Percentiles rank a stretch among this genome's conserved stretches.
Evolutionary conservation across 2,113 vertebrate genomes (phyloP).

Genomic region (Pholis gunnellus): DNA sequence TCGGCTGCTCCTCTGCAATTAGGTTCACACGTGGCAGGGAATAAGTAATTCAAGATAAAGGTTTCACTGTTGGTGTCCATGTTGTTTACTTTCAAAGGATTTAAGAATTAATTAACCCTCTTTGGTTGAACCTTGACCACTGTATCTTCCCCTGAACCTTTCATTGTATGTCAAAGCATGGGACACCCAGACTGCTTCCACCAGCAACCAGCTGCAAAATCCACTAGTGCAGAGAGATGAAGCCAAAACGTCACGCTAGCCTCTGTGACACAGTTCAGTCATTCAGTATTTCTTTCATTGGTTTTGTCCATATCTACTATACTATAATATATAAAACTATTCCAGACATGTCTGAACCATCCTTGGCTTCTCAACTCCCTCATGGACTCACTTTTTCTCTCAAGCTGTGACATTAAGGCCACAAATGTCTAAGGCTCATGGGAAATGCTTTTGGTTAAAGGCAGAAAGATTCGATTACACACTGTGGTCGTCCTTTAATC

Average conservation of each 20-base stretch:
- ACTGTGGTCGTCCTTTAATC: too few species aligned
- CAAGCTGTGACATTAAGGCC: neutral
- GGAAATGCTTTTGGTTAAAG: neutral
- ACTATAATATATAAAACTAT: too few species aligned
- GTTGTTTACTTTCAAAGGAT: neutral
- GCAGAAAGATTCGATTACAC: too few species aligned
- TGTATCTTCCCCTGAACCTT: neutral
- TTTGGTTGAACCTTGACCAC: neutral
- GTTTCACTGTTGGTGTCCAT: neutral
- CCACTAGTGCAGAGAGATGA: too few species aligned
- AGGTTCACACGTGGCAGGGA: constrained; percentile 2
- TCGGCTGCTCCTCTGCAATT: constrained; percentile 4
- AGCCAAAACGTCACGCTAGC: too few species aligned
- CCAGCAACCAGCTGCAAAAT: neutral
- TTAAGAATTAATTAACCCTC: neutral
- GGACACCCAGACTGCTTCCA: neutral
- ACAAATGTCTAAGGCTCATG: neutral
- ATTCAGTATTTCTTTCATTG: too few species aligned
- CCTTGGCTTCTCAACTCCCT: neutral
- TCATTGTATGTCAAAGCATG: neutral
- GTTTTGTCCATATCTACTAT: too few species aligned
- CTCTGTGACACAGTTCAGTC: too few species aligned
- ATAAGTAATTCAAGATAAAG: constrained; percentile 1
- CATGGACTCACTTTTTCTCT: neutral
- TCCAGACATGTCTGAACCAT: neutral